Percentiles rank a stretch among this genome's conserved stretches.
Evolutionary conservation across 2,113 vertebrate species (phyloP).

Genomic region (Trematomus loennbergii): DNA sequence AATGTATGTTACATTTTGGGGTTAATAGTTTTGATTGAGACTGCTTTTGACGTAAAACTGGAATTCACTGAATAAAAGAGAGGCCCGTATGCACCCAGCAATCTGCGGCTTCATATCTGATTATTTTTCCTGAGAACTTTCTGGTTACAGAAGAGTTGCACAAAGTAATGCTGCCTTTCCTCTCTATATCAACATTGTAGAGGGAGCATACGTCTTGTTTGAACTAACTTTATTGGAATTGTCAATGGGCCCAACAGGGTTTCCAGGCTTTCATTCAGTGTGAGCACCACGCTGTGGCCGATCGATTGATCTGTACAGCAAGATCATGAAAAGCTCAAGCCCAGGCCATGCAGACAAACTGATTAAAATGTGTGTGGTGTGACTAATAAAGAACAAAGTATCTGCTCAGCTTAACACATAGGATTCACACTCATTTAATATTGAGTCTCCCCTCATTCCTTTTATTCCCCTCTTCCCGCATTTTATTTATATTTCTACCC

Average conservation of each 20-base stretch:
- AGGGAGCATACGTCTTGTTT: neutral
- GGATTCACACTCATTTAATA: too few species aligned
- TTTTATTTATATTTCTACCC: neutral
- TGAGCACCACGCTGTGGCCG: neutral
- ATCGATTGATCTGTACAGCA: neutral
- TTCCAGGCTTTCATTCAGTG: neutral
- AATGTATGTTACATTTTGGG: neutral
- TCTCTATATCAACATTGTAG: neutral
- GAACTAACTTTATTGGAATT: slow-evolving; percentile 11
- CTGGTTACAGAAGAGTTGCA: neutral
- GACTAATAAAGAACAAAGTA: neutral
- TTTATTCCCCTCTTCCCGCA: neutral
- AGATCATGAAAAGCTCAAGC: neutral
- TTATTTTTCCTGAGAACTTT: neutral
- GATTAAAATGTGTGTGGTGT: neutral
- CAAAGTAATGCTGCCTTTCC: neutral
- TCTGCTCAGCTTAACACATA: neutral
- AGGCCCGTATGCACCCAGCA: neutral
- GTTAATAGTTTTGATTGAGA: neutral
- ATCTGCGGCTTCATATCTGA: neutral
- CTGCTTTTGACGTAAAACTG: slow-evolving; percentile 2
- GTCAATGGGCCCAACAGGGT: neutral
- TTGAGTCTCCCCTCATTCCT: neutral
- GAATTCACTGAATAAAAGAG: neutral
- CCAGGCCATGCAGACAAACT: neutral